Conservation (phyloP, 2,888 invertebrate genomes). For the Glomeris marginata region DNA sequence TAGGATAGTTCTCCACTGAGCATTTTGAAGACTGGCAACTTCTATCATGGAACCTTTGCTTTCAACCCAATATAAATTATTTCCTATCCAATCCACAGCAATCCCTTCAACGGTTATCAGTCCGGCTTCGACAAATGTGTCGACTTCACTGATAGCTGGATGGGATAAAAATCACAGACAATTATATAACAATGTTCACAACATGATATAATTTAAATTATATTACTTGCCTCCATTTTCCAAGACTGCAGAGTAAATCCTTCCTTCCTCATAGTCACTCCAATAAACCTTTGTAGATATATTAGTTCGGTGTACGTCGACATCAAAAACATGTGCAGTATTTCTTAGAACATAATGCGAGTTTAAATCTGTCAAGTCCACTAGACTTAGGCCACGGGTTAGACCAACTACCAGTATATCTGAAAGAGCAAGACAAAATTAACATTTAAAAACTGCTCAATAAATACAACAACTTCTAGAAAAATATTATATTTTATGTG, state of each 20-base stretch:
- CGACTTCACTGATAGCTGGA: not conserved
- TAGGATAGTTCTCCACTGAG: not conserved
- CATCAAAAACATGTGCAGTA: constrained; percentile 1
- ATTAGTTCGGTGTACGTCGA: constrained; percentile 1
- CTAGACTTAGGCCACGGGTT: no score
- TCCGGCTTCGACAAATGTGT: not conserved
- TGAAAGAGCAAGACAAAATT: no score
- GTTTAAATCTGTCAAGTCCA: no score
- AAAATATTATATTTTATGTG: no score
- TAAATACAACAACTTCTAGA: no score
- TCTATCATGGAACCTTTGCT: constrained; percentile 7
- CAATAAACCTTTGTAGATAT: constrained; percentile 2
- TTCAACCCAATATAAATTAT: constrained; percentile 10
- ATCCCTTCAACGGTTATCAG: constrained; percentile 6
- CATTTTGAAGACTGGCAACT: not conserved
- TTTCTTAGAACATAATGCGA: no score
- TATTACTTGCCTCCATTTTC: constrained; percentile 3
- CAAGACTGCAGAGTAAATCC: constrained; percentile 3
- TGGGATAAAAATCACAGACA: not conserved
- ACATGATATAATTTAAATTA: not conserved
- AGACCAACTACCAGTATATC: no score
- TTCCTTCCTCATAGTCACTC: constrained; percentile 7
- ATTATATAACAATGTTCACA: no score
- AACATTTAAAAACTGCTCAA: no score
- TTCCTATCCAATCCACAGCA: constrained; percentile 9